phyloP scores from a whole-genome alignment of 2,888 invertebrate species.

The Cerastis leucographa region DNA sequence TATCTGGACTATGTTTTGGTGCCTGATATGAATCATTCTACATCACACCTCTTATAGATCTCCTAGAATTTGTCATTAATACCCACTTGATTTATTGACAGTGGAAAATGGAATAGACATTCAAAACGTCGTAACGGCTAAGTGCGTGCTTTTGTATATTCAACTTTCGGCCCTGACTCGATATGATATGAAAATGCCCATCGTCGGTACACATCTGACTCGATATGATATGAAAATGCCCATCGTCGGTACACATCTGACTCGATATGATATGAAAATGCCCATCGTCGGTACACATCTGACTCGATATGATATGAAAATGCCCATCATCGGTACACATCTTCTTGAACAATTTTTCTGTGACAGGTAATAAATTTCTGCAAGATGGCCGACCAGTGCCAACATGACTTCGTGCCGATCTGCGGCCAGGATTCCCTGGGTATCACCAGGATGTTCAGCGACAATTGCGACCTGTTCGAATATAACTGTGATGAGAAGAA shows the following conservation, averaged over 20 bases:
- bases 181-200: not conserved
- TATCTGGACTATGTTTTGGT: no score
- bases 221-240: not conserved
- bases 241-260: not conserved
- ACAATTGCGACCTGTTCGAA: slow-evolving; percentile 86
- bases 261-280: no score
- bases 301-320: not conserved
- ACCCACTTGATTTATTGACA: no score
- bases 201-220: not conserved
- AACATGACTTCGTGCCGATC: slow-evolving; percentile 85
- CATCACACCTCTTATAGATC: no score
- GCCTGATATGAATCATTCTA: no score
- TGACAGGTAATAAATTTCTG: slow-evolving; percentile 85
- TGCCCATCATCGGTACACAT: not conserved
- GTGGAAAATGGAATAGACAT: no score
- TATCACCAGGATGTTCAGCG: slow-evolving; percentile 84
- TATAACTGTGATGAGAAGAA: slow-evolving; percentile 88
- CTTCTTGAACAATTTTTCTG: not conserved
- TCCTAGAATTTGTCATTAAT: no score
- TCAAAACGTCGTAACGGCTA: no score
- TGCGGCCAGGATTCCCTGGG: slow-evolving; percentile 88
- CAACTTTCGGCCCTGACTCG: no score
- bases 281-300: not conserved
- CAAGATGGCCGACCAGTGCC: slow-evolving; percentile 86
- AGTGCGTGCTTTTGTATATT: no score